A percentile compares a stretch with the other conserved stretches of the same genome.
phyloP scores from a whole-genome alignment of 1,140 invertebrate species.

The Macrostomum lignano region DNA sequence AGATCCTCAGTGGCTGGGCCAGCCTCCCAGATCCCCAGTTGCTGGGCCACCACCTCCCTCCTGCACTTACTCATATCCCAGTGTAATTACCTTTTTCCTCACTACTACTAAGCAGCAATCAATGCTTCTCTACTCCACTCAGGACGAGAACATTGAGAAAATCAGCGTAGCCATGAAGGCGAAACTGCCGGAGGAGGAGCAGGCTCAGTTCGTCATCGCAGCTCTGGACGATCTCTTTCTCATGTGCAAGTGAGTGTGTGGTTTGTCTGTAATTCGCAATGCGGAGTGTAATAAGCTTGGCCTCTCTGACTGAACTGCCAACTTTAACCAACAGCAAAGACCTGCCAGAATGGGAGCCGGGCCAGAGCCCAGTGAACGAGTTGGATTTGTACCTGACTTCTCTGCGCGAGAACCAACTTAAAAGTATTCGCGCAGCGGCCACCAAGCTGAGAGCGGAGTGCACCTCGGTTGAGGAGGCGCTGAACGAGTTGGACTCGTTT shows the following conservation, averaged over 20 bases:
- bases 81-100: too few species aligned
- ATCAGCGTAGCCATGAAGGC: neutral
- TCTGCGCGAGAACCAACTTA: neutral
- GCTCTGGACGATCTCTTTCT: neutral
- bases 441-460: neutral
- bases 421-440: neutral
- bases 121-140: neutral
- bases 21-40: too few species aligned
- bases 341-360: neutral
- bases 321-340: conserved; percentile 1
- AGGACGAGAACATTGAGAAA: conserved; percentile 1
- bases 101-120: too few species aligned
- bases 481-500: neutral
- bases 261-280: too few species aligned
- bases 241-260: neutral
- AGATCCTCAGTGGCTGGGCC: too few species aligned
- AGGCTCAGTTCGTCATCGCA: conserved; percentile 1
- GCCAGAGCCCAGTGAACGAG: neutral
- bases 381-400: neutral
- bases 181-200: conserved; percentile 1
- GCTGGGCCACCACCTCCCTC: too few species aligned
- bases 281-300: too few species aligned
- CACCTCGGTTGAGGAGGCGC: neutral
- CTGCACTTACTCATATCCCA: too few species aligned
- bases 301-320: too few species aligned